Evolutionary conservation across 2,797 vertebrate species (phyloP).

Genomic region (Tinamus major): DNA sequence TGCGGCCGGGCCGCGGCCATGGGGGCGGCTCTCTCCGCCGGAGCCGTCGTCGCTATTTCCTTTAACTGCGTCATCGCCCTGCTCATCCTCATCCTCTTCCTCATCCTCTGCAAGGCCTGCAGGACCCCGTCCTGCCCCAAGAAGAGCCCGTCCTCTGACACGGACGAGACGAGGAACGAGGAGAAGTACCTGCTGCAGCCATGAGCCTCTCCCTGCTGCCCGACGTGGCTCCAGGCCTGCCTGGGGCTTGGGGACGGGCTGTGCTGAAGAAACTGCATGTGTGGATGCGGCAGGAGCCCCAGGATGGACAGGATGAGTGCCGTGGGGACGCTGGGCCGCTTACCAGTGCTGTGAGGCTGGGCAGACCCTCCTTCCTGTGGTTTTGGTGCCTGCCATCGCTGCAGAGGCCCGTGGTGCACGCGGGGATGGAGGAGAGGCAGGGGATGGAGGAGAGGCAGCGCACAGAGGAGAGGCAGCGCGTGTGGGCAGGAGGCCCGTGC

Average conservation of each 20-base stretch:
- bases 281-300: background rate
- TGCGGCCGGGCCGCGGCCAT: slow-evolving; percentile 50
- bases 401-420: background rate
- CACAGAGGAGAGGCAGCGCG: no score
- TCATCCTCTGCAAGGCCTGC: slow-evolving; percentile 84
- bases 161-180: slow-evolving; percentile 76
- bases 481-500: no score
- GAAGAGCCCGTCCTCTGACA: slow-evolving; percentile 71
- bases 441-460: no score
- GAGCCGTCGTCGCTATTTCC: slow-evolving; percentile 81
- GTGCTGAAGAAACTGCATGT: fast-evolving
- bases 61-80: slow-evolving; percentile 81
- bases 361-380: background rate
- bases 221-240: background rate
- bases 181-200: slow-evolving; percentile 83
- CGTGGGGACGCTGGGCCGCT: background rate
- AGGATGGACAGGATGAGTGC: background rate
- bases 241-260: background rate
- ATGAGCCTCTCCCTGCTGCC: slow-evolving; percentile 52
- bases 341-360: fast-evolving
- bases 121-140: slow-evolving; percentile 81
- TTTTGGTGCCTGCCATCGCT: background rate
- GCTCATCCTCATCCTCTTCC: slow-evolving; percentile 81
- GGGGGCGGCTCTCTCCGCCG: slow-evolving; percentile 82
- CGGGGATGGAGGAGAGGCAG: background rate